phyloP scores from a whole-genome alignment of 2,797 vertebrate genomes.

The Perodicticus potto region DNA sequence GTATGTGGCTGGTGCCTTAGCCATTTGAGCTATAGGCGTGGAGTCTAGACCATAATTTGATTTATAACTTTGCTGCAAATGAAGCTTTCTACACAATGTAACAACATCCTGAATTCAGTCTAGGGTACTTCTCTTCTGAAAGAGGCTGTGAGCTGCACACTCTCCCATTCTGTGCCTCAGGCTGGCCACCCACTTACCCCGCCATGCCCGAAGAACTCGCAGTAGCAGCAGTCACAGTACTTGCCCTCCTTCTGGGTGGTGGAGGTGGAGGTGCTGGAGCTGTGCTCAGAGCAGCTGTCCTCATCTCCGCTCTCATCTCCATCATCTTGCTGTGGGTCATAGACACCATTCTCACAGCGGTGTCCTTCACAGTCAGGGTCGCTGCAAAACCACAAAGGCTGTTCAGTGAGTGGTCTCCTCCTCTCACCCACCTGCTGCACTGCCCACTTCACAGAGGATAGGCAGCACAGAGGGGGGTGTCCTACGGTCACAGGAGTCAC shows the following conservation, averaged over 20 bases:
- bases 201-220: slow-evolving; percentile 99
- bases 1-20: too few species aligned
- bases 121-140: background rate
- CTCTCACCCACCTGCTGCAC: background rate
- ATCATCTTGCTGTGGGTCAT: slow-evolving; percentile 95
- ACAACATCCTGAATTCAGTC: rapidly evolving
- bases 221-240: slow-evolving; percentile 99
- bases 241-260: slow-evolving; percentile 99
- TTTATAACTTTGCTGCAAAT: rapidly evolving
- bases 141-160: background rate
- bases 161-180: rapidly evolving
- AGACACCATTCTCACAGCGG: slow-evolving; percentile 95
- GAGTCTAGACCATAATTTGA: too few species aligned
- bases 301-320: slow-evolving; percentile 98
- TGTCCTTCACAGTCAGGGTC: slow-evolving; percentile 99
- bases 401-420: background rate
- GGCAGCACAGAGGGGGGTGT: background rate
- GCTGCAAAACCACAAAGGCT: slow-evolving; percentile 83
- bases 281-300: slow-evolving; percentile 99
- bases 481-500: background rate
- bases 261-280: slow-evolving; percentile 99
- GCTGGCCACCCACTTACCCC: slow-evolving; percentile 91
- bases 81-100: rapidly evolving
- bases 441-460: background rate
- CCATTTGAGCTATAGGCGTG: too few species aligned